Conservation (phyloP, 2,888 invertebrate genomes). For the Conomelus anceps region DNA sequence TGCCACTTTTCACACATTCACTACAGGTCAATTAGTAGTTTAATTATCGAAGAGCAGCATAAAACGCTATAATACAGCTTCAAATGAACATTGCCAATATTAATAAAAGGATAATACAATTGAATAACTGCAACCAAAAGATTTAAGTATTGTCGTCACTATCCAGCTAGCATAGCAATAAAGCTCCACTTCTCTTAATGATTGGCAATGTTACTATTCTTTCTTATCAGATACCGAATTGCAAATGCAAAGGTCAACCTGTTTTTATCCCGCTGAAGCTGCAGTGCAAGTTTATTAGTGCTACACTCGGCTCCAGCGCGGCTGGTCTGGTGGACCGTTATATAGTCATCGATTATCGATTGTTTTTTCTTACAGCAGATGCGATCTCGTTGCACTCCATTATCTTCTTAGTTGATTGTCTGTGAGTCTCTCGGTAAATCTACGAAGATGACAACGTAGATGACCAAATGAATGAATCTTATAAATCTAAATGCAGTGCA, state of each 20-base stretch:
- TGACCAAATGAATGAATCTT: neutral
- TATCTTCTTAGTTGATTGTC: neutral
- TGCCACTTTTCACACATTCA: too few species aligned
- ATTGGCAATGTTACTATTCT: neutral
- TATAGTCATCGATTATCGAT: neutral
- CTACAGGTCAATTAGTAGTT: too few species aligned
- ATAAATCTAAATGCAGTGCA: neutral
- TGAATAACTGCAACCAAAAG: neutral
- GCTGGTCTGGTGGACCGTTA: neutral
- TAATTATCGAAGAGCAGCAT: too few species aligned
- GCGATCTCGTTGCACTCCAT: neutral
- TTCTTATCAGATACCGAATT: neutral
- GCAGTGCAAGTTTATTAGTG: too few species aligned
- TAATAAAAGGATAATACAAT: too few species aligned
- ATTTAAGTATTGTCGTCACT: neutral
- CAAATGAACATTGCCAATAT: too few species aligned
- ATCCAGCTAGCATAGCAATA: too few species aligned
- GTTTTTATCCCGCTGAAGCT: neutral
- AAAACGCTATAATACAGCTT: too few species aligned
- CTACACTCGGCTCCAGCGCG: too few species aligned
- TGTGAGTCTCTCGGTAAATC: neutral
- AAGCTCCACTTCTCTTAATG: neutral
- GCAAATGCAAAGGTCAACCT: neutral
- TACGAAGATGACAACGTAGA: neutral
- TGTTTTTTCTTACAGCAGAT: neutral